These are phyloP conservation scores for Caerostris extrusa DNA, from an alignment of 1,140 invertebrate genomes.

Conservation along the genomic window DNA sequence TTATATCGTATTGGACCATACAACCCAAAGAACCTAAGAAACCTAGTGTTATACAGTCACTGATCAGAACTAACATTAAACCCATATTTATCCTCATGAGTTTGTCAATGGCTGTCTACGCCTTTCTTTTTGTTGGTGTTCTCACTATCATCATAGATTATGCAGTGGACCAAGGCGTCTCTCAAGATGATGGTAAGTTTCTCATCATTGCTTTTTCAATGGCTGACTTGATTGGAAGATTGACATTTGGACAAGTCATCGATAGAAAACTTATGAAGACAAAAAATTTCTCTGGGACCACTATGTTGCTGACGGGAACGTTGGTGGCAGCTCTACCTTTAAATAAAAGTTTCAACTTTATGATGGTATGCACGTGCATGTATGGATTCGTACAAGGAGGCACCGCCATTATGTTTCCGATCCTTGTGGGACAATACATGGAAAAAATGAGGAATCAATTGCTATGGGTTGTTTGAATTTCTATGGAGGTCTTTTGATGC, in stretches of 20 bases:
- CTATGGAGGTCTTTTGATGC: slow-evolving; percentile 70
- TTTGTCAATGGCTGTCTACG: slow-evolving; percentile 66
- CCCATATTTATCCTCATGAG: slow-evolving; percentile 72
- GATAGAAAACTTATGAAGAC: slow-evolving; percentile 57
- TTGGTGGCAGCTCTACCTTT: slow-evolving; percentile 40
- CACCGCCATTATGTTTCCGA: slow-evolving; percentile 72
- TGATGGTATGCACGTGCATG: slow-evolving; percentile 59
- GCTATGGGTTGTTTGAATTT: slow-evolving; percentile 75
- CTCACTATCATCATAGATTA: slow-evolving; percentile 78
- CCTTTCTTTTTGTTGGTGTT: slow-evolving; percentile 74
- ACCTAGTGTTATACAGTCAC: neutral
- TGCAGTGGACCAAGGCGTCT: slow-evolving; percentile 72
- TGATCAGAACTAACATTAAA: slow-evolving; percentile 64
- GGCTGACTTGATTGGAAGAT: slow-evolving; percentile 76
- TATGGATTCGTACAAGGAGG: slow-evolving; percentile 70
- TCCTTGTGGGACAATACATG: slow-evolving; percentile 56
- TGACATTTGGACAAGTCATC: slow-evolving; percentile 71
- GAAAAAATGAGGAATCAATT: slow-evolving; percentile 67
- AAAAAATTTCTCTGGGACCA: slow-evolving; percentile 63
- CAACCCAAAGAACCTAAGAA: neutral
- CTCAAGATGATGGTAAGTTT: slow-evolving; percentile 67
- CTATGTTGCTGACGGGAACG: slow-evolving; percentile 45
- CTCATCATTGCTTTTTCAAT: slow-evolving; percentile 76
- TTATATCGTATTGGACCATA: neutral
- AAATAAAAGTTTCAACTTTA: slow-evolving; percentile 51